Conservation (phyloP, 92 coral and sea anemone species). For the Paragorgia papillata region DNA sequence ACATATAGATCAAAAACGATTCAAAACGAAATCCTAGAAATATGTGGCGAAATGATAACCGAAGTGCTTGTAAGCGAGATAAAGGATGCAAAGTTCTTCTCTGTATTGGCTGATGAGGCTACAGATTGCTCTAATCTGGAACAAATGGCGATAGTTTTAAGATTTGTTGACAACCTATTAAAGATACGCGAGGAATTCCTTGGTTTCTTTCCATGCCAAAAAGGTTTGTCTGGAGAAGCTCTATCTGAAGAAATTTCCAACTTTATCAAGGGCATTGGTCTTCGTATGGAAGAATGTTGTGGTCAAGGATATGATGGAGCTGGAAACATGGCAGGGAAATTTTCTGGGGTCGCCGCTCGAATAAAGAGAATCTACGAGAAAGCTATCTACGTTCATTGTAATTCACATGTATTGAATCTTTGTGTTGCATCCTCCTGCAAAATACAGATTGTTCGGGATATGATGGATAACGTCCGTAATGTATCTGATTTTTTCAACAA, state of each 20-base stretch:
- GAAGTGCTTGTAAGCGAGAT: slow-evolving; percentile 28
- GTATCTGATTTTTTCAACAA: slow-evolving; percentile 46
- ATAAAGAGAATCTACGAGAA: slow-evolving; percentile 17
- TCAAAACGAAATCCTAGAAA: slow-evolving; percentile 40
- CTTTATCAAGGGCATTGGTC: slow-evolving; percentile 21
- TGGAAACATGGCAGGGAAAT: slow-evolving; percentile 54
- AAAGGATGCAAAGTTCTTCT: slow-evolving; percentile 41
- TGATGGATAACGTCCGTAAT: slow-evolving; percentile 42
- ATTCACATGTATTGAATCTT: slow-evolving; percentile 30
- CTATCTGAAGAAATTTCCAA: slow-evolving; percentile 26
- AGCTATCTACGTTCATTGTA: slow-evolving; percentile 29
- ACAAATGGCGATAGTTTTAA: slow-evolving; percentile 46
- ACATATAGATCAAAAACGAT: slow-evolving; percentile 51
- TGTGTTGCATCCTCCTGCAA: slow-evolving; percentile 43
- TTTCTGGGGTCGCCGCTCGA: slow-evolving; percentile 53
- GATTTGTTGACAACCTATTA: slow-evolving; percentile 37
- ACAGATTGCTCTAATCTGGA: slow-evolving; percentile 53
- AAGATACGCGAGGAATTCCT: slow-evolving; percentile 34
- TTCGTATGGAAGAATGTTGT: slow-evolving; percentile 40
- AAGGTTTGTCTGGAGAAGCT: slow-evolving; percentile 43
- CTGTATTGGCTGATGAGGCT: slow-evolving; percentile 50
- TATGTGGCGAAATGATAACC: slow-evolving; percentile 40
- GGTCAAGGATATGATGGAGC: slow-evolving; percentile 58
- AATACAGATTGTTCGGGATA: slow-evolving; percentile 17
- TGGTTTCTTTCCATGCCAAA: slow-evolving; percentile 37